Conservation (phyloP, 1,140 invertebrate species). For the Cydia amplana region DNA sequence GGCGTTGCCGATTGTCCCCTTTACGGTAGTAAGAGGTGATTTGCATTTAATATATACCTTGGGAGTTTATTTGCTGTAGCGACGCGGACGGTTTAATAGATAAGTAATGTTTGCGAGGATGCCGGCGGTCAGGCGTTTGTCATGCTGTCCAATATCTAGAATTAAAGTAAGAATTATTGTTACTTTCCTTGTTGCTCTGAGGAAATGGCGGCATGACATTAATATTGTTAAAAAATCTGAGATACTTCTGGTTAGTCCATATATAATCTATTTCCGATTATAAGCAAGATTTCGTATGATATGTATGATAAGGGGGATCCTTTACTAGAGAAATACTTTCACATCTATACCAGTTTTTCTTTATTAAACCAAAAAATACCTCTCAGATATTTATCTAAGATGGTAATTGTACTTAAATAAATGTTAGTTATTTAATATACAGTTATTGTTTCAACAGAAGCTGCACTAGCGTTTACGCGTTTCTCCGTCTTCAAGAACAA, state of each 20-base stretch:
- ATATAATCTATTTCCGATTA: too few species aligned
- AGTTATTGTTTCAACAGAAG: not conserved
- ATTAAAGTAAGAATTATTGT: not conserved
- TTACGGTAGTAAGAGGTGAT: slow-evolving; percentile 20
- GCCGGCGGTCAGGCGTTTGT: not conserved
- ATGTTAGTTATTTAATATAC: too few species aligned
- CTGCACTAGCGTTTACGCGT: not conserved
- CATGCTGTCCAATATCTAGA: slow-evolving; percentile 3
- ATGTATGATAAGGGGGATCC: too few species aligned
- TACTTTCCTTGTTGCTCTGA: not conserved
- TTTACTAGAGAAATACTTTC: too few species aligned
- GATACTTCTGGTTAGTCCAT: too few species aligned
- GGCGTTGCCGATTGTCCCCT: slow-evolving; percentile 17
- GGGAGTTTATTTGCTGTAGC: slow-evolving; percentile 12
- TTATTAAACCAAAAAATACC: too few species aligned
- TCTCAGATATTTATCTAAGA: too few species aligned
- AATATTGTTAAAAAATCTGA: not conserved
- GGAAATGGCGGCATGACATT: not conserved
- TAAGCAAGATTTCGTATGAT: too few species aligned
- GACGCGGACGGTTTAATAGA: slow-evolving; percentile 15
- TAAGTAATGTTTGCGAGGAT: slow-evolving; percentile 9
- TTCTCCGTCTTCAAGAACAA: not conserved
- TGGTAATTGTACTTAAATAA: too few species aligned
- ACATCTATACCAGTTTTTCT: too few species aligned
- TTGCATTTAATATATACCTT: slow-evolving; percentile 29